Evolutionary conservation across 1,140 invertebrate species (phyloP), one percentile per base, ranked within the genome.

Genomic region (Aphelinus certus): DNA sequence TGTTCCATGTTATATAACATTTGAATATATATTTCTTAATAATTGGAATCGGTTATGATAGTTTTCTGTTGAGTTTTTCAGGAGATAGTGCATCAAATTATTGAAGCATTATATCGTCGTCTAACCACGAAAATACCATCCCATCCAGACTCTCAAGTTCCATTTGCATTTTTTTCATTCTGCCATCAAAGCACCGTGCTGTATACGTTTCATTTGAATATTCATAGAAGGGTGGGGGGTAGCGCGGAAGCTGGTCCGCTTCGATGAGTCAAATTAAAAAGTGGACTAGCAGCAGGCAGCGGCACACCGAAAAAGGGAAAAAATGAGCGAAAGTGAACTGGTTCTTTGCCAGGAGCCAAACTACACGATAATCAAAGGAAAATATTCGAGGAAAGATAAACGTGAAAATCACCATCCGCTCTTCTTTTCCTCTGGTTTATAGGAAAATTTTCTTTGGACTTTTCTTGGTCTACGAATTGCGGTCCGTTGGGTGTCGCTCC

Each of bases 201-300:
- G 47, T 26, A 51, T 65, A 47, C 48, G n/a, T 48, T 63, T 46
- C 61, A 63, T 63, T 42, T 65, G 63, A 48, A 65, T 65, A 65
- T 65, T 65, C 51, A 65, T 65, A 53, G n/a, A 26, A 26, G 26
- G 26, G 26, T 26, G 26, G 26, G 63, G 4, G 2, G 7, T 3
- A 6, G 43, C 46, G 2, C 43, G 2, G n/a, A 26, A 26, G 26
- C 26, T 26, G 26, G 1, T 48, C 7, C 46, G 61, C 7, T 48
- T 65, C 48, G 63, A 65, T 43, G 63, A 65, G 47, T 65, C 48
- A 45, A 65, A 51, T 65, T 65, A 65, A 65, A 65, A 65, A 65
- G 63, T 10, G 7, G 26, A 26, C 26, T 26, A 26, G 26, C 26
- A 26, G 26, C 26, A 26, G 26, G 26, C 26, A 26, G 0, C 45